Base-by-base conservation (phyloP, 1,140 invertebrate genomes). In the Marisa cornuarietis region DNA sequence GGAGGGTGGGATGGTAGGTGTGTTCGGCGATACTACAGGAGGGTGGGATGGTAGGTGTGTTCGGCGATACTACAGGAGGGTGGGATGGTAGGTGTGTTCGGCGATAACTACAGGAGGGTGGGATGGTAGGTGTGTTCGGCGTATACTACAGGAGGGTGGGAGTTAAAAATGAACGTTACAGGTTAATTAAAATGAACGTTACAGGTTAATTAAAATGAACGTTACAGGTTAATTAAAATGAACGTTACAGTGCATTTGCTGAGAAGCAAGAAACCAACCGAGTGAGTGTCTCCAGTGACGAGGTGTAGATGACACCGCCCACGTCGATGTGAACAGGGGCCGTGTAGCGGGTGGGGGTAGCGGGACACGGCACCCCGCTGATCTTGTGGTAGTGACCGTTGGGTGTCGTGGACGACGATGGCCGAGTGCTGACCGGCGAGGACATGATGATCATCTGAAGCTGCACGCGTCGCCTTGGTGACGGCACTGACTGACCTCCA, bases 271-370 rank as follows among this genome's bases (percentile, higher is more conserved):
- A n/a, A n/a, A 90, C 95, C 95, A 93, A 98, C 96, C 96, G 96
- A 82, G 97, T 99, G 3, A 99, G 93, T 4, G 97, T 99, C 91
- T 98, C 96, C 87, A 99, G 91, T 0, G 97, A 98, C 0, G 96
- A 98, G 0, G 97, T 99, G 91, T 98, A 99, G 83, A 98, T 98
- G 54, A 96, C 96, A 1, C 97, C 97, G 13, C 97, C 97, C 22
- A 99, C 97, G 89, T 99, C 97, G 84, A 99, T 98, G 90, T 99
- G 97, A 0, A 99, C 97, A 0, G 97, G 97, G 0, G 97, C 97
- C 22, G 96, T 97, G 89, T 96, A 97, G 63, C 96, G 93, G 26
- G 96, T 96, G 4, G 97, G 96, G 0, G 95, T 95, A 0, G 97
- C 97, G 14, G 98, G 96, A 83, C 95, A 96, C 0, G 97, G 97